Conservation (phyloP, 2,113 vertebrate species). For the Octodon degus region DNA sequence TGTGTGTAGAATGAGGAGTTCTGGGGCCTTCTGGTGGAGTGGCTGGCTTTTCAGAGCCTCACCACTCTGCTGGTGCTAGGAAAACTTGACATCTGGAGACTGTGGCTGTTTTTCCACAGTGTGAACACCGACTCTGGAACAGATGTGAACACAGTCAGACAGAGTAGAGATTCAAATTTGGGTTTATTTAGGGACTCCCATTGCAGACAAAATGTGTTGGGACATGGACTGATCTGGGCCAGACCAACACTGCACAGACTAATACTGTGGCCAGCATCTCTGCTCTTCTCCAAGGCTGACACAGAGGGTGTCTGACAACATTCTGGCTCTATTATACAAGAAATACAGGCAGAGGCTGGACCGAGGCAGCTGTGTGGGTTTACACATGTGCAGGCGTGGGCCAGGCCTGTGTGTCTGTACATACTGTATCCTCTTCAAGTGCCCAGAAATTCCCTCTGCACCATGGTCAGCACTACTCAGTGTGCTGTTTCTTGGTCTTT, state of each 20-base stretch:
- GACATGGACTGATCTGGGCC: not conserved
- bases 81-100: not conserved
- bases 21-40: not conserved
- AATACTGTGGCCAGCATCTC: not conserved
- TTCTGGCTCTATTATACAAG: not conserved
- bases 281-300: not conserved
- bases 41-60: not conserved
- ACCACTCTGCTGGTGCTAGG: not conserved
- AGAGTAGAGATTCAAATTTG: not conserved
- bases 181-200: constrained; percentile 62
- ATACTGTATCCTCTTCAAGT: not conserved
- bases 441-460: too few species aligned
- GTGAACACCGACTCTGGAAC: not conserved
- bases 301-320: not conserved
- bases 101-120: not conserved
- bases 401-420: not conserved
- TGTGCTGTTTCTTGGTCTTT: not conserved
- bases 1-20: not conserved
- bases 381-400: fast-evolving
- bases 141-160: not conserved
- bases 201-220: not conserved
- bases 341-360: not conserved
- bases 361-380: not conserved
- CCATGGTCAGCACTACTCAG: fast-evolving
- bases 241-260: not conserved